Percentiles rank a stretch among this genome's conserved stretches.
phyloP scores from a whole-genome alignment of 2,888 invertebrate species.

The Eustalomyia histrio region DNA sequence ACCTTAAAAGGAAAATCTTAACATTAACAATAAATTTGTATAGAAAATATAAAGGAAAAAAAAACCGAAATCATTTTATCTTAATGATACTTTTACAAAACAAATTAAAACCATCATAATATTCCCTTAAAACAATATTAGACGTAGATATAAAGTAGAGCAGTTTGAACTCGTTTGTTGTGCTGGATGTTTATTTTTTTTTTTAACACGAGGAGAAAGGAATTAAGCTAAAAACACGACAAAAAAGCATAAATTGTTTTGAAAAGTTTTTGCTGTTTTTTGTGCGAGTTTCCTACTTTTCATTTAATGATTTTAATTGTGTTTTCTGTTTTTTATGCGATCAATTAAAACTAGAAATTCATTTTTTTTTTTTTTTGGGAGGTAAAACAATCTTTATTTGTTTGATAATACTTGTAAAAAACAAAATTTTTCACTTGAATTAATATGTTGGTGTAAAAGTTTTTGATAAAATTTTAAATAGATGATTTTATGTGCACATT shows the following conservation, averaged over 20 bases:
- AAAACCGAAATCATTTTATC: constrained; percentile 35
- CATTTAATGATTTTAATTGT: constrained; percentile 24
- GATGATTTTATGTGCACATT: no score
- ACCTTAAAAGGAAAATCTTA: constrained; percentile 23
- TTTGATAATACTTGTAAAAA: not conserved
- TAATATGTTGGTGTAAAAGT: not conserved
- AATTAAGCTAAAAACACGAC: constrained; percentile 32
- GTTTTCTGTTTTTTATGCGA: not conserved
- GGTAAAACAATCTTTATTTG: not conserved
- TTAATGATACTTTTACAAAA: constrained; percentile 48
- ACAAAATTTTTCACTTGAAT: not conserved
- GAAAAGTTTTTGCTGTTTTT: constrained; percentile 25
- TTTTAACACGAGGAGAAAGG: not conserved
- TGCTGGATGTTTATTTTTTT: not conserved
- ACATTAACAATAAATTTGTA: constrained; percentile 24
- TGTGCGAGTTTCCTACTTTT: no score
- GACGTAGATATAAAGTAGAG: not conserved
- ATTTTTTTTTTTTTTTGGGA: not conserved
- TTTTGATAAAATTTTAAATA: not conserved
- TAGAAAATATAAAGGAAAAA: not conserved
- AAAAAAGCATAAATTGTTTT: constrained; percentile 40
- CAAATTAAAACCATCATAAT: constrained; percentile 42
- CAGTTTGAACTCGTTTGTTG: constrained; percentile 21
- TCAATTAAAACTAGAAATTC: not conserved
- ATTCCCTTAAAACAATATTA: constrained; percentile 3